A percentile compares a stretch with the other conserved stretches of the same genome.
phyloP scores from a whole-genome alignment of 2,113 vertebrate species.

The Benitochromis conjunctus region DNA sequence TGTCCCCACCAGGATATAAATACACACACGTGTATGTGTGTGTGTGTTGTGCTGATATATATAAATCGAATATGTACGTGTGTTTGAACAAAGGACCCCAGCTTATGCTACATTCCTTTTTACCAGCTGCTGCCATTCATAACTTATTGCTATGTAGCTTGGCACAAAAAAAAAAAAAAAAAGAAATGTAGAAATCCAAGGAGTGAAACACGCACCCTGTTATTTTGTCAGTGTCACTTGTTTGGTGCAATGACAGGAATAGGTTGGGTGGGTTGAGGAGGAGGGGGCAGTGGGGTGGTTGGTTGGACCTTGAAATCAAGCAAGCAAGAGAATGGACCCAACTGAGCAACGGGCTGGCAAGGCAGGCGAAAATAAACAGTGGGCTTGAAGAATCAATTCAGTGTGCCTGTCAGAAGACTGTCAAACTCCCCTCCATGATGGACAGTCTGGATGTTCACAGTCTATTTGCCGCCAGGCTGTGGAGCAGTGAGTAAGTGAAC shows the following conservation, averaged over 20 bases:
- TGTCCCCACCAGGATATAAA: too few relatives aligned
- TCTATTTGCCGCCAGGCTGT: conserved; percentile 66
- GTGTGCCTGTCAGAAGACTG: conserved; percentile 61
- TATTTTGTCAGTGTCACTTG: conserved; percentile 47
- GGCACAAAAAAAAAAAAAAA: background rate
- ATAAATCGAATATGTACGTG: background rate
- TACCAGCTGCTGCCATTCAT: conserved; percentile 11
- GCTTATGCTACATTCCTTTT: background rate
- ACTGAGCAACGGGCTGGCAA: conserved; percentile 12
- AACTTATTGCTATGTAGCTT: conserved; percentile 14
- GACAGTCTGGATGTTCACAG: conserved; percentile 66
- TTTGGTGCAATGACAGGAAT: conserved; percentile 15
- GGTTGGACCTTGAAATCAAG: conserved; percentile 31
- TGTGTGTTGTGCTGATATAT: background rate
- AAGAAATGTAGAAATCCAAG: conserved; percentile 13
- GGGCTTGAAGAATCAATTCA: conserved; percentile 68
- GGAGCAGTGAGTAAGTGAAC: conserved; percentile 63
- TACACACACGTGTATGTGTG: too few relatives aligned
- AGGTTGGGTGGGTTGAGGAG: background rate
- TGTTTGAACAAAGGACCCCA: background rate
- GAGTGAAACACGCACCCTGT: conserved; percentile 20
- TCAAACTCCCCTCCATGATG: conserved; percentile 63
- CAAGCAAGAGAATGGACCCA: conserved; percentile 13
- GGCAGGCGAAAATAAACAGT: conserved; percentile 66
- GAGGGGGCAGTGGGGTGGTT: background rate